Percentiles rank a stretch among this genome's conserved stretches.
phyloP scores from a whole-genome alignment of 2,888 invertebrate species.

The Amblyjoppa proteus region DNA sequence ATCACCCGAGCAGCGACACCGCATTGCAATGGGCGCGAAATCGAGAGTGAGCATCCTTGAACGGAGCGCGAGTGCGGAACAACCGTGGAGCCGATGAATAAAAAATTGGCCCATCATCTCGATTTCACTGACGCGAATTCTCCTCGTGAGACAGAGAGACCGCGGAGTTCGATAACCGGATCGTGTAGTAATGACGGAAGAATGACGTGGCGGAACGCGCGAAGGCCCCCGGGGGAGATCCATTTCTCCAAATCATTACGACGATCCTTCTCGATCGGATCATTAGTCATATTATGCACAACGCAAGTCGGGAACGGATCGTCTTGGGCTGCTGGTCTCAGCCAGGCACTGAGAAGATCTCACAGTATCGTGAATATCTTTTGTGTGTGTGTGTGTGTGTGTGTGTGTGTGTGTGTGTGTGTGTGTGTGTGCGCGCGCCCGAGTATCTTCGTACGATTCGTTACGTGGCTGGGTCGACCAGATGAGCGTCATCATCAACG shows the following conservation, averaged over 20 bases:
- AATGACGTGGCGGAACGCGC: conserved; percentile 29
- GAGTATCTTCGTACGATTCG: conserved; percentile 44
- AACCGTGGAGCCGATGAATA: conserved; percentile 2
- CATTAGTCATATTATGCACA: conserved; percentile 50
- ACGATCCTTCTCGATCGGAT: conserved; percentile 50
- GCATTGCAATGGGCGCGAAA: not conserved
- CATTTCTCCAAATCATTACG: conserved; percentile 37
- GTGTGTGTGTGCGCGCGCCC: conserved; percentile 21
- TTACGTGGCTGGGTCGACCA: conserved; percentile 58
- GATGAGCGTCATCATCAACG: conserved; percentile 61
- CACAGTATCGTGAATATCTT: too few species aligned
- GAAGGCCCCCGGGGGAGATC: not conserved
- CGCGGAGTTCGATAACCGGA: conserved; percentile 53
- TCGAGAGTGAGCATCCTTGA: conserved; percentile 7
- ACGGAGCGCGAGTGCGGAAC: not conserved
- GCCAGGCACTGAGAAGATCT: conserved; percentile 8
- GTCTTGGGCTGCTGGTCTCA: not conserved
- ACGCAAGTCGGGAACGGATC: conserved; percentile 5
- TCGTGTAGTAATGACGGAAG: conserved; percentile 26
- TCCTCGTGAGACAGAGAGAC: too few species aligned
- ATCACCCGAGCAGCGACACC: not conserved
- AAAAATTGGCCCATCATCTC: not conserved
- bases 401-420: not conserved
- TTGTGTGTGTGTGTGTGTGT: too few species aligned
- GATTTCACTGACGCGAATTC: not conserved